These are phyloP conservation scores for Willowsia nigromaculata DNA, from an alignment of 2,888 invertebrate species.

Conservation along the genomic window DNA sequence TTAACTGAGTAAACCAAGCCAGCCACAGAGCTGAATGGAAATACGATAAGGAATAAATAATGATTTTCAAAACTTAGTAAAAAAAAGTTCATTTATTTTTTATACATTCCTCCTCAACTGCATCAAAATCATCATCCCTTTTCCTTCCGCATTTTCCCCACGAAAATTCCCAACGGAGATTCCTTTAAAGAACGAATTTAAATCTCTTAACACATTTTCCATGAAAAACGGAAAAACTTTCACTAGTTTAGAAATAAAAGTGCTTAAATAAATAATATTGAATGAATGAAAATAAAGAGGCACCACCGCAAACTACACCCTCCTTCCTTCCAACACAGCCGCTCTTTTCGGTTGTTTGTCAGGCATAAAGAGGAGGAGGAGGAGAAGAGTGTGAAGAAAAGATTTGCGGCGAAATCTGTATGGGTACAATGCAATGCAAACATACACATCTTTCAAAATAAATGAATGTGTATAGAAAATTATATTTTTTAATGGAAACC, in stretches of 20 bases:
- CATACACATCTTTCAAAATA: not conserved
- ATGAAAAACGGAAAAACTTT: not conserved
- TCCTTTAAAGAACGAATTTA: slow-evolving; percentile 34
- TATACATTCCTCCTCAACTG: slow-evolving; percentile 6
- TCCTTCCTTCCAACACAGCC: not conserved
- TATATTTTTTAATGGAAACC: slow-evolving; percentile 68
- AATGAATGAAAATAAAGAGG: slow-evolving; percentile 16
- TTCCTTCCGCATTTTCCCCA: not conserved
- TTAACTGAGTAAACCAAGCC: not conserved
- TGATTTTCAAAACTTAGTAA: slow-evolving; percentile 18
- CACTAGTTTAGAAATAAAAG: not conserved
- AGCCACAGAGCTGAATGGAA: not conserved
- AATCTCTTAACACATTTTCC: slow-evolving; percentile 54
- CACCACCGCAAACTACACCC: not conserved
- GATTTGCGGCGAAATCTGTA: not conserved
- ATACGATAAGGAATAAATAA: slow-evolving; percentile 32
- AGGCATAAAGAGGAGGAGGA: not conserved
- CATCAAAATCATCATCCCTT: slow-evolving; percentile 1
- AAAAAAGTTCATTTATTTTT: slow-evolving; percentile 69
- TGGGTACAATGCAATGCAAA: not conserved
- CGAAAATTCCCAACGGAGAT: slow-evolving; percentile 39
- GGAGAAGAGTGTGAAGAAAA: slow-evolving; percentile 17
- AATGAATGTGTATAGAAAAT: slow-evolving; percentile 38
- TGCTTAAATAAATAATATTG: slow-evolving; percentile 33
- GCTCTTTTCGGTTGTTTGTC: slow-evolving; percentile 16